Evolutionary conservation across 1,140 invertebrate genomes (phyloP).

Genomic region (Cotesia glomerata): DNA sequence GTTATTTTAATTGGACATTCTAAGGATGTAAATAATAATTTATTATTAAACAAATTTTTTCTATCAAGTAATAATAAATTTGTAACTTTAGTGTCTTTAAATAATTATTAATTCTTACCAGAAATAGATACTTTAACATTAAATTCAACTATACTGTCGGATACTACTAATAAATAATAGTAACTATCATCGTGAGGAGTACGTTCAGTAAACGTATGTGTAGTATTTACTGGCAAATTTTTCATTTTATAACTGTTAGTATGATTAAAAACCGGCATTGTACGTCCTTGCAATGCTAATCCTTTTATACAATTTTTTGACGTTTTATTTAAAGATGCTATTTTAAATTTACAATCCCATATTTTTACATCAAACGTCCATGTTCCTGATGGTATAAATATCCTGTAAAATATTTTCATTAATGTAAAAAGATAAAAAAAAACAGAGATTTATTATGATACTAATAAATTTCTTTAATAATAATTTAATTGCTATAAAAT

Average conservation of each 20-base stretch:
- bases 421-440: conserved; percentile 1
- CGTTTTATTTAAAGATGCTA: conserved; percentile 39
- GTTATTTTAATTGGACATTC: conserved; percentile 53
- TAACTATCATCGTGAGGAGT: conserved; percentile 64
- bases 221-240: conserved; percentile 52
- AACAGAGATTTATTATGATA: not conserved
- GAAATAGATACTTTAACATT: conserved; percentile 56
- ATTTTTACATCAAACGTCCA: conserved; percentile 62
- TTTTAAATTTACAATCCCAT: conserved; percentile 60
- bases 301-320: conserved; percentile 55
- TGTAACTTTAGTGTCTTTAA: no score
- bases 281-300: conserved; percentile 54
- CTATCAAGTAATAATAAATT: no score
- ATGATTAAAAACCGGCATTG: conserved; percentile 57
- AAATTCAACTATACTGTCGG: conserved; percentile 59
- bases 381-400: conserved; percentile 63
- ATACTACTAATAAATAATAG: conserved; percentile 65
- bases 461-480: no score
- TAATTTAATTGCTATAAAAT: no score
- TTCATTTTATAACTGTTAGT: conserved; percentile 42
- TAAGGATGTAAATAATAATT: conserved; percentile 16
- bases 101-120: conserved; percentile 47
- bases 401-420: conserved; percentile 48
- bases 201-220: conserved; percentile 56
- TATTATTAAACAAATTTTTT: no score